Evolutionary conservation across 2,113 vertebrate genomes (phyloP).

Genomic region (Machaerirhynchus nigripectus): DNA sequence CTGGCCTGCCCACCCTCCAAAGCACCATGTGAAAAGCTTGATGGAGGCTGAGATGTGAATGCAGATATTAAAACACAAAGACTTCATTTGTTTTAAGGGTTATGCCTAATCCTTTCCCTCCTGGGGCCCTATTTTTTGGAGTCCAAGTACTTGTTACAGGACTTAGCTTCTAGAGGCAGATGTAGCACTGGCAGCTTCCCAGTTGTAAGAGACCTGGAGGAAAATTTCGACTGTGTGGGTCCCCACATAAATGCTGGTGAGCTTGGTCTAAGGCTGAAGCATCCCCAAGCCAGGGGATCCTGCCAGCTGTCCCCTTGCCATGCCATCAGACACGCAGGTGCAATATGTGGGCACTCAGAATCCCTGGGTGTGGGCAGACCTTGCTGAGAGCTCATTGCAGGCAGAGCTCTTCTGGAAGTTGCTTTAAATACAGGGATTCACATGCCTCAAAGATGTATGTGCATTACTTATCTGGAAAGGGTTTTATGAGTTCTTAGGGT

Average conservation of each 20-base stretch:
- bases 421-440: not conserved
- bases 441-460: fast-evolving
- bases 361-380: not conserved
- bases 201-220: not conserved
- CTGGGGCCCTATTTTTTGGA: not conserved
- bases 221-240: not conserved
- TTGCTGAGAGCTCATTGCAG: not conserved
- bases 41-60: not conserved
- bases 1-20: not conserved
- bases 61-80: not conserved
- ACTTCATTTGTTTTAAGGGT: not conserved
- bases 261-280: not conserved
- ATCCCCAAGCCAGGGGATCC: not conserved
- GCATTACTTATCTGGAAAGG: not conserved
- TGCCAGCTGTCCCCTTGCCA: not conserved
- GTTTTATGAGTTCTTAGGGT: not conserved
- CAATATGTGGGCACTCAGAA: not conserved
- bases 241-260: not conserved
- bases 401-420: not conserved
- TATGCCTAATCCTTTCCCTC: not conserved
- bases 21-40: not conserved
- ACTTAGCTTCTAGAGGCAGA: not conserved
- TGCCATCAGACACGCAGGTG: not conserved
- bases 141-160: not conserved
- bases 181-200: conserved; percentile 18